These are phyloP conservation scores for Emberiza fucata DNA, from an alignment of 2,113 vertebrate genomes.

Conservation along the genomic window DNA sequence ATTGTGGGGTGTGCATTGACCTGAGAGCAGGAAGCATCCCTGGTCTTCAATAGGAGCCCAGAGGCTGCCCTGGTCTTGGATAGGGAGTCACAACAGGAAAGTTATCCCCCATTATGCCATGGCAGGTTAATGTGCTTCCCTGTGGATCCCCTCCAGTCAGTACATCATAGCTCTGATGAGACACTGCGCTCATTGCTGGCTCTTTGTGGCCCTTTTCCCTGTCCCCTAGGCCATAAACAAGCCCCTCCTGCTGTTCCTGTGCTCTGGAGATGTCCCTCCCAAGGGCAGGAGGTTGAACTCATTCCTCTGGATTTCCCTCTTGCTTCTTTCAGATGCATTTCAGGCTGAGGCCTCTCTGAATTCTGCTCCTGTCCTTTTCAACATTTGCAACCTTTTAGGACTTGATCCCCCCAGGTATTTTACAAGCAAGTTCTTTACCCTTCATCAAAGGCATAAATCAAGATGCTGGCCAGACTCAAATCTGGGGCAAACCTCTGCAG, in stretches of 20 bases:
- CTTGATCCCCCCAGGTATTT: not conserved
- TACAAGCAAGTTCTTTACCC: not conserved
- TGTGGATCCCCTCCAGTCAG: not conserved
- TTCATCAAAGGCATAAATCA: not conserved
- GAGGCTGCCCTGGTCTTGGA: not conserved
- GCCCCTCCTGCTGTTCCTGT: not conserved
- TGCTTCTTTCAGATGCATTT: not conserved
- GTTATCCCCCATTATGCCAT: fast-evolving
- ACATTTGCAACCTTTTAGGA: fast-evolving
- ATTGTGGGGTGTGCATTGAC: not conserved
- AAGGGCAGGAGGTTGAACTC: not conserved
- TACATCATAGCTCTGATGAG: not conserved
- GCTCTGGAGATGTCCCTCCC: not conserved
- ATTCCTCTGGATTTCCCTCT: not conserved
- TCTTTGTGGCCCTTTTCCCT: not conserved
- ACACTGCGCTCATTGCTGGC: not conserved
- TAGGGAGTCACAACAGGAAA: fast-evolving
- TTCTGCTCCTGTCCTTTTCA: not conserved
- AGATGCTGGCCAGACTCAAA: not conserved
- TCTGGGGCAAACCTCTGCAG: not conserved
- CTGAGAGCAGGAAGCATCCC: not conserved
- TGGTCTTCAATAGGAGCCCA: not conserved
- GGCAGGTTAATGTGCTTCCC: not conserved
- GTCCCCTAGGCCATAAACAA: fast-evolving
- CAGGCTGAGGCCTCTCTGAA: not conserved